Conservation (phyloP, 1,140 invertebrate species). For the Pararge aegeria region DNA sequence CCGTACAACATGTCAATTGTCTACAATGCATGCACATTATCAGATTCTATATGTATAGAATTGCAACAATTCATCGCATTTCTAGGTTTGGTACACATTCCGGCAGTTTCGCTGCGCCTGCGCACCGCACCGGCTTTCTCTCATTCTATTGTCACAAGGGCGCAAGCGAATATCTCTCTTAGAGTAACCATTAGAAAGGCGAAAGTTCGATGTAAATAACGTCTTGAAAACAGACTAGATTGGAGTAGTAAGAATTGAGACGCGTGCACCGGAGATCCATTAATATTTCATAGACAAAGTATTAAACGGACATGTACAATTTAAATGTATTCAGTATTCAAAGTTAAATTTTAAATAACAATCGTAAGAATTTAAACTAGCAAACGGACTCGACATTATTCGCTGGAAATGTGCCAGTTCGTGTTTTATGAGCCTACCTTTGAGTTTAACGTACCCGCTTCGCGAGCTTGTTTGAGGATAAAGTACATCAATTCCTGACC, state of each 20-base stretch:
- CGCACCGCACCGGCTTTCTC: constrained; percentile 19
- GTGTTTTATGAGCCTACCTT: not conserved
- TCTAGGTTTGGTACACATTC: constrained; percentile 28
- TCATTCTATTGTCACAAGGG: constrained; percentile 17
- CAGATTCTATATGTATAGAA: constrained; percentile 14
- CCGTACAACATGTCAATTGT: not conserved
- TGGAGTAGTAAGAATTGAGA: constrained; percentile 23
- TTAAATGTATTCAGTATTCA: constrained; percentile 9
- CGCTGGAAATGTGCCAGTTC: not conserved
- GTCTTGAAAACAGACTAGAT: constrained; percentile 18
- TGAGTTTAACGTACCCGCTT: no score
- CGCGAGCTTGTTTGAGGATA: no score
- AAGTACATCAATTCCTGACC: no score
- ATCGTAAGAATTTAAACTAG: not conserved
- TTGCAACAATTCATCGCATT: constrained; percentile 28
- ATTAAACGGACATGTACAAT: constrained; percentile 1
- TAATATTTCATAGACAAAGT: constrained; percentile 7
- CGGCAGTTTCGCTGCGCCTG: constrained; percentile 17
- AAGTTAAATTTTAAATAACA: constrained; percentile 7
- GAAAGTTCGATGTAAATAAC: constrained; percentile 9
- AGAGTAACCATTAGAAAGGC: not conserved
- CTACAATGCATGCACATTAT: constrained; percentile 7
- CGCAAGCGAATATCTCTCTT: constrained; percentile 16
- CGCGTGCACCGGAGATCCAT: constrained; percentile 5
- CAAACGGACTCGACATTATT: not conserved